A percentile compares a stretch with the other conserved stretches of the same genome.
Conservation (phyloP, 1,140 invertebrate genomes). For the Diorhabda sublineata region DNA sequence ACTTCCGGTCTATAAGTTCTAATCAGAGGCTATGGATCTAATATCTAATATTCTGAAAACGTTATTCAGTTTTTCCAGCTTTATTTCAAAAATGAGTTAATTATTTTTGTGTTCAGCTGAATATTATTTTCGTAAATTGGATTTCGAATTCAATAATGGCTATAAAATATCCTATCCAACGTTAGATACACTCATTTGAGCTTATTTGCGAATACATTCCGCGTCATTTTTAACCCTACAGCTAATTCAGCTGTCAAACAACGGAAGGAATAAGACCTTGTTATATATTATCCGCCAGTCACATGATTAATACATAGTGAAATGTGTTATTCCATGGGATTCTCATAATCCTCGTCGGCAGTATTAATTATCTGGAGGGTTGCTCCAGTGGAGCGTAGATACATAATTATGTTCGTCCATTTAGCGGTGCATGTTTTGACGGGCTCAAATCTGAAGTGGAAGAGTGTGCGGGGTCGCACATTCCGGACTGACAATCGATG, state of each 20-base stretch:
- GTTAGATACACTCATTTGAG: not conserved
- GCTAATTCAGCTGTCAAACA: conserved; percentile 1
- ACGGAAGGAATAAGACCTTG: conserved; percentile 12
- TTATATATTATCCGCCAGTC: conserved; percentile 11
- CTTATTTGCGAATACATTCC: not conserved
- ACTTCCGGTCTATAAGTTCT: too few species aligned
- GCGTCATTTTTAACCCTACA: not conserved
- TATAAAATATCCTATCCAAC: not conserved
- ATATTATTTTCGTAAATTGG: too few species aligned
- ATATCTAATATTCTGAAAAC: too few species aligned
- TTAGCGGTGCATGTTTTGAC: not conserved
- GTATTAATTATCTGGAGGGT: conserved; percentile 11
- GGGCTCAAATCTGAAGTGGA: not conserved
- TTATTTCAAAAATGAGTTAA: too few species aligned
- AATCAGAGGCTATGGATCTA: too few species aligned
- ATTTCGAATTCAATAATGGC: not conserved
- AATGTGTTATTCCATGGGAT: conserved; percentile 19
- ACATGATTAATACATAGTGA: conserved; percentile 18
- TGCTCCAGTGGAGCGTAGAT: conserved; percentile 18
- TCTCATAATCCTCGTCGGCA: conserved; percentile 14
- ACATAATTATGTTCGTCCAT: conserved; percentile 5
- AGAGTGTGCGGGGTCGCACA: not conserved
- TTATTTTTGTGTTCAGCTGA: too few species aligned
- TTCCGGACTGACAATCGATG: not conserved
- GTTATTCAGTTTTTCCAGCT: too few species aligned